Base-by-base conservation (phyloP, 2,797 vertebrate genomes). In the Melanotaenia nigrans region DNA sequence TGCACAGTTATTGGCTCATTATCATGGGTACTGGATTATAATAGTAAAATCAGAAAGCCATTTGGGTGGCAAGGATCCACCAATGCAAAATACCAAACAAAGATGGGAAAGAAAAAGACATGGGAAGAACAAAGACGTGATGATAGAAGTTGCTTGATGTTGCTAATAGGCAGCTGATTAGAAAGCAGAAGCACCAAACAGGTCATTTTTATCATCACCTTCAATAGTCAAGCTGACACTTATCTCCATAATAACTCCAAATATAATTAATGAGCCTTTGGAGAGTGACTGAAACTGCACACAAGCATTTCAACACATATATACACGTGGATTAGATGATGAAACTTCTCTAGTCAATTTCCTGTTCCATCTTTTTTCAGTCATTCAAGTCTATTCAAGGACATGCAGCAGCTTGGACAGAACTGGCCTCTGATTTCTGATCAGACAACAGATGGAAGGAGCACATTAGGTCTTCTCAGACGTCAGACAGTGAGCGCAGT, bases 161-260 rank as follows among this genome's bases (percentile, higher is more conserved):
- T 81, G 73, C 66, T 85, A 87, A 88, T 82, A 82, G 85, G 81
- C 78, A 47, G 87, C 79, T 90, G 90, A 92, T 92, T 90, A 83
- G 82, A 85, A 72, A 85, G 84, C 75, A 85, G 76, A 88, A 78
- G 75, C 75, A 79, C 81, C 84, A 78, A 89, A 87, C 83, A 86
- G 88, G 87, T 83, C 87, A 89, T 83, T 85, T 83, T 87, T 85
- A 90, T 90, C 84, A 18, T 59, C 75, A 62, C 74, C 75, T 81
- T 69, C 77, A 85, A 90, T 51, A 85, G 77, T 70, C 80, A 36
- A 74, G 18, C 86, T 85, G 83, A 65, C 85, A 82, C 86, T 91
- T 89, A 89, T 93, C 92, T 89, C 84, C 78, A 79, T 90, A 90
- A 89, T 86, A 84, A 84, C 85, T 91, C 86, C 60, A 24, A 81